Conservation (phyloP, 2,888 invertebrate genomes). For the Drosophila lutescens region DNA sequence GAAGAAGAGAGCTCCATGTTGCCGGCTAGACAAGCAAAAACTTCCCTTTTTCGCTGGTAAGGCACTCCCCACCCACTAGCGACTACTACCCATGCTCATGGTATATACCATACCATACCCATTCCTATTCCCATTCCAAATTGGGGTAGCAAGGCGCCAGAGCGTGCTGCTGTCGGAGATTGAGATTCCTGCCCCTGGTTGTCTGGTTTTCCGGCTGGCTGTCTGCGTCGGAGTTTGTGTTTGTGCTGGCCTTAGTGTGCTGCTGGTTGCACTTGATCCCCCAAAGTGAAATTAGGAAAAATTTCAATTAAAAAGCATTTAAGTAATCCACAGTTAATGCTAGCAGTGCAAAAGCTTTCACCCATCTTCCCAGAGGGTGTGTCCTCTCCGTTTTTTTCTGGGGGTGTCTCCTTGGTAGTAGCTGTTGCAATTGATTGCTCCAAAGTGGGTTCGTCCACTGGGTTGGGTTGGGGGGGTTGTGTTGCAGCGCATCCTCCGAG, state of each 20-base stretch:
- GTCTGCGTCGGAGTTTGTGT: conserved; percentile 43
- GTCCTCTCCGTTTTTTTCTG: conserved; percentile 6
- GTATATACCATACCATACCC: background rate
- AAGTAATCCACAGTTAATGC: conserved; percentile 80
- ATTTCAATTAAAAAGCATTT: conserved; percentile 83
- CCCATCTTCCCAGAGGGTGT: conserved; percentile 6
- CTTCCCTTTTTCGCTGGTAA: conserved; percentile 49
- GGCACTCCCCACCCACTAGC: conserved; percentile 4
- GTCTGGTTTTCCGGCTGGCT: conserved; percentile 14
- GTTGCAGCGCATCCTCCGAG: conserved; percentile 36
- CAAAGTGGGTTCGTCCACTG: conserved; percentile 1
- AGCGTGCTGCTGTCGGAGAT: conserved; percentile 55
- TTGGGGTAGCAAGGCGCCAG: conserved; percentile 67
- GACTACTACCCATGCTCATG: background rate
- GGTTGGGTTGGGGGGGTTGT: conserved; percentile 1
- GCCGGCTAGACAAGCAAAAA: conserved; percentile 75
- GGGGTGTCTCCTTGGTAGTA: conserved; percentile 49
- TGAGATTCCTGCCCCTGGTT: conserved; percentile 26
- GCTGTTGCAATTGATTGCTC: conserved; percentile 58
- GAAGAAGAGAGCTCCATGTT: conserved; percentile 33
- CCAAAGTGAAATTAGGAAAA: conserved; percentile 79
- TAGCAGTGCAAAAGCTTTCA: conserved; percentile 57
- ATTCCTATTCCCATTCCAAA: conserved; percentile 8
- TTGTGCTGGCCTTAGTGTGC: conserved; percentile 59
- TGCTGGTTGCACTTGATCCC: conserved; percentile 76